These are phyloP conservation scores for Melanaphis sacchari DNA, from an alignment of 1,140 invertebrate genomes.

Conservation along the genomic window DNA sequence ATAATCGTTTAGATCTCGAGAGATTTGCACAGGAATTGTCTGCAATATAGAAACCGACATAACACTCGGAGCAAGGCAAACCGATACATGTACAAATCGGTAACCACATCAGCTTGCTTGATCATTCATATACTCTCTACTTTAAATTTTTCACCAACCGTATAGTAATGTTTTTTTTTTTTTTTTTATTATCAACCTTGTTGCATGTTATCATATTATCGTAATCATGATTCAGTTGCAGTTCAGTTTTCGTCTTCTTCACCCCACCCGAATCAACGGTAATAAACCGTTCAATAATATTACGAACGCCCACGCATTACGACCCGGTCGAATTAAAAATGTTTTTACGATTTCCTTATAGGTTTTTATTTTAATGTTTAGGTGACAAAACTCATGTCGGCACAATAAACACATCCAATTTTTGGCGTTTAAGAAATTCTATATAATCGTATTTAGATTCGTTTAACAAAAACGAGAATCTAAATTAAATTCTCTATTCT, in stretches of 20 bases:
- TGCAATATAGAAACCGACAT: neutral
- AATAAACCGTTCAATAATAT: neutral
- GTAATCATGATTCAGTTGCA: neutral
- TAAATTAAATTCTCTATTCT: neutral
- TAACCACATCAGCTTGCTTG: neutral
- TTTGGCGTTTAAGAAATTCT: neutral
- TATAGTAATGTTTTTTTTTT: neutral
- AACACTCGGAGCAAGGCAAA: neutral
- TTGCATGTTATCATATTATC: too few relatives aligned
- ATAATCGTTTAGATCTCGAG: neutral
- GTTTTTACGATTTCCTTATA: neutral
- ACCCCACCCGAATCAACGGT: neutral
- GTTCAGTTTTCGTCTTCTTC: neutral
- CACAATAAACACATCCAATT: neutral
- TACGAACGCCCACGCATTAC: neutral
- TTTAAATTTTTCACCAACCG: neutral
- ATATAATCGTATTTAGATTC: neutral
- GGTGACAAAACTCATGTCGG: neutral
- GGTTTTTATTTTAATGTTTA: neutral
- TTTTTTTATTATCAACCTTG: neutral
- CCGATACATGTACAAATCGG: neutral
- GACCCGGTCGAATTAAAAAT: neutral
- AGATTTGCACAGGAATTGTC: neutral
- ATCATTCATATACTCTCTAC: neutral
- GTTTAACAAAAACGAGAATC: neutral